A percentile compares a stretch with the other conserved stretches of the same genome.
These are phyloP conservation scores for Anguilla obscura DNA, from an alignment of 2,797 vertebrate genomes.

Conservation along the genomic window DNA sequence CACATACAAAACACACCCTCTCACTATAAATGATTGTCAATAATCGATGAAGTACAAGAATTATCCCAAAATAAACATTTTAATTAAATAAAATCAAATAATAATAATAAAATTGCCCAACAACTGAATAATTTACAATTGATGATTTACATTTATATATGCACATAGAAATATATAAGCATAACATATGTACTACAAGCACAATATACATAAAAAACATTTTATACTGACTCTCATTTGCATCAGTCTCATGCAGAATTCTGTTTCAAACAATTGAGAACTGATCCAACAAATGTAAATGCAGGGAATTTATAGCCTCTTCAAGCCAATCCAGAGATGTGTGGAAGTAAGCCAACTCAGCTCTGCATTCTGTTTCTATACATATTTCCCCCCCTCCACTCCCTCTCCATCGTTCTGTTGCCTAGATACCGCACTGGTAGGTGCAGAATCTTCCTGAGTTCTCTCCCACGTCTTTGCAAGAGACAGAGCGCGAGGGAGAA, in stretches of 20 bases:
- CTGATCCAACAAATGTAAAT: not conserved
- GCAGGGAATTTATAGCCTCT: not conserved
- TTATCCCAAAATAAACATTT: too few species aligned
- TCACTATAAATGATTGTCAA: too few species aligned
- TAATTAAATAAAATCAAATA: too few species aligned
- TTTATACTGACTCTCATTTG: not conserved
- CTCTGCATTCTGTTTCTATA: slow-evolving; percentile 20
- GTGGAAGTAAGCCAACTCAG: not conserved
- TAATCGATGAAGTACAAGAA: too few species aligned
- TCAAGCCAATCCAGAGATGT: not conserved
- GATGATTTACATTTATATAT: not conserved
- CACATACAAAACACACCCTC: too few species aligned
- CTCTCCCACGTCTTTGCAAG: slow-evolving; percentile 23
- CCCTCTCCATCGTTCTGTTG: slow-evolving; percentile 29
- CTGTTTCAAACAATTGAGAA: not conserved
- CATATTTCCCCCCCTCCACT: slow-evolving; percentile 13
- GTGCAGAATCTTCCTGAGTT: slow-evolving; percentile 29
- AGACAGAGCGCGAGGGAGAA: not conserved
- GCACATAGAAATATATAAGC: not conserved
- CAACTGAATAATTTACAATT: not conserved
- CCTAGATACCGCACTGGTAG: slow-evolving; percentile 34
- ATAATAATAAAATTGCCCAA: not conserved
- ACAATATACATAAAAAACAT: not conserved
- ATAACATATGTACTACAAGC: not conserved
- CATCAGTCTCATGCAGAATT: not conserved